Percentiles rank a stretch among this genome's conserved stretches.
These are phyloP conservation scores for Octodonta nipae DNA, from an alignment of 2,888 invertebrate species.

Conservation along the genomic window DNA sequence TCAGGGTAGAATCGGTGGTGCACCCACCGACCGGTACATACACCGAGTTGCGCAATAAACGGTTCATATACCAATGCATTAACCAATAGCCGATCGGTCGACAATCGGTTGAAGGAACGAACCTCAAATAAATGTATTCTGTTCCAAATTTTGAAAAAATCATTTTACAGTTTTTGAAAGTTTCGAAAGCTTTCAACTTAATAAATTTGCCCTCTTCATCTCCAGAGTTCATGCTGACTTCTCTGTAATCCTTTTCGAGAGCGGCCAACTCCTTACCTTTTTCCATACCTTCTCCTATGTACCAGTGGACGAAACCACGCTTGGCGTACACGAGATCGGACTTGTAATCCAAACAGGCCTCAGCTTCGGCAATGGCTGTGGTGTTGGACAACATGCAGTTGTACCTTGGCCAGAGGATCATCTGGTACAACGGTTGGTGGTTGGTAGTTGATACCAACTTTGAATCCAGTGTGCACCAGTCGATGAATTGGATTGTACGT, in stretches of 20 bases:
- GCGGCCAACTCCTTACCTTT: conserved; percentile 71
- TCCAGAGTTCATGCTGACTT: conserved; percentile 75
- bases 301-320: conserved; percentile 94
- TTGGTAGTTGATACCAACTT: too few relatives aligned
- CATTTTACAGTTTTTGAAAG: too few relatives aligned
- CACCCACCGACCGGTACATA: too few relatives aligned
- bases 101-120: too few relatives aligned
- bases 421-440: conserved; percentile 91
- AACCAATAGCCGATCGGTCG: too few relatives aligned
- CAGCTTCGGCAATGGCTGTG: conserved; percentile 89
- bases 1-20: too few relatives aligned
- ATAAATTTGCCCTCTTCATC: conserved; percentile 69
- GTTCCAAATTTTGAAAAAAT: too few relatives aligned
- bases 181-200: too few relatives aligned
- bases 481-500: conserved; percentile 83
- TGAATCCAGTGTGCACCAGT: conserved; percentile 81
- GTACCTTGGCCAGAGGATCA: conserved; percentile 86
- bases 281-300: conserved; percentile 77
- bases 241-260: conserved; percentile 76
- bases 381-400: too few relatives aligned
- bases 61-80: too few relatives aligned
- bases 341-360: conserved; percentile 91
- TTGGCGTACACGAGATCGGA: conserved; percentile 95
- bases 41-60: too few relatives aligned
- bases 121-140: too few relatives aligned